Percentiles rank a stretch among this genome's conserved stretches.
These are phyloP conservation scores for Tethea ocularis DNA, from an alignment of 2,888 invertebrate species.

Conservation along the genomic window DNA sequence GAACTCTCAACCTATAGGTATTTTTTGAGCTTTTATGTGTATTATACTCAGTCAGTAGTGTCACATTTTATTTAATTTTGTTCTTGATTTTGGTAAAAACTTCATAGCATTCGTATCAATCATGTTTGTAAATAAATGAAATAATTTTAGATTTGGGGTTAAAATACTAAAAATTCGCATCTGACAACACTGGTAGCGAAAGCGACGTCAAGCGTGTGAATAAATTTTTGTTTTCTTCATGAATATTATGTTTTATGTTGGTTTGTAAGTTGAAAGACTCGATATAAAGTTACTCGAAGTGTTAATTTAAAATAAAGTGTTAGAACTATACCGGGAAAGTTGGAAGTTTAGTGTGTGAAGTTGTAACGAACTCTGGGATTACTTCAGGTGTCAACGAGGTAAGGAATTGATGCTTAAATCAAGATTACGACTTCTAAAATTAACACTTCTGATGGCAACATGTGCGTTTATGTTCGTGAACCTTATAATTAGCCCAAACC, in stretches of 20 bases:
- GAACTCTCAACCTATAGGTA: too few species aligned
- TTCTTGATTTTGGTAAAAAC: too few species aligned
- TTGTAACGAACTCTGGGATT: constrained; percentile 80
- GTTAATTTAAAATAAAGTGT: constrained; percentile 55
- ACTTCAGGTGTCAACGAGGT: constrained; percentile 84
- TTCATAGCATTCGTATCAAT: too few species aligned
- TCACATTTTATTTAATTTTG: too few species aligned
- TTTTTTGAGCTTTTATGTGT: too few species aligned
- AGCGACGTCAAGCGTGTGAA: constrained; percentile 76
- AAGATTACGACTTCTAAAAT: constrained; percentile 68
- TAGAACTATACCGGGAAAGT: constrained; percentile 62
- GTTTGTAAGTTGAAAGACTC: constrained; percentile 71
- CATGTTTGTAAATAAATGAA: too few species aligned
- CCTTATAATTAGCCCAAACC: constrained; percentile 42
- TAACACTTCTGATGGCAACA: constrained; percentile 51
- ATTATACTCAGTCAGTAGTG: too few species aligned
- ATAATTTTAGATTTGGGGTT: neutral
- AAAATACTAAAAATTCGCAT: neutral
- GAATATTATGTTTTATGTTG: constrained; percentile 71
- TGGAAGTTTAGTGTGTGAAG: constrained; percentile 76
- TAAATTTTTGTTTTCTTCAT: constrained; percentile 77
- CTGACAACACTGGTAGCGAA: constrained; percentile 69
- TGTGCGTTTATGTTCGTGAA: constrained; percentile 33
- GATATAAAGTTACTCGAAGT: constrained; percentile 60
- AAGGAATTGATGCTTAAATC: constrained; percentile 75